A percentile compares a stretch with the other conserved stretches of the same genome.
These are phyloP conservation scores for Euura lappo DNA, from an alignment of 1,140 invertebrate species.

Conservation along the genomic window DNA sequence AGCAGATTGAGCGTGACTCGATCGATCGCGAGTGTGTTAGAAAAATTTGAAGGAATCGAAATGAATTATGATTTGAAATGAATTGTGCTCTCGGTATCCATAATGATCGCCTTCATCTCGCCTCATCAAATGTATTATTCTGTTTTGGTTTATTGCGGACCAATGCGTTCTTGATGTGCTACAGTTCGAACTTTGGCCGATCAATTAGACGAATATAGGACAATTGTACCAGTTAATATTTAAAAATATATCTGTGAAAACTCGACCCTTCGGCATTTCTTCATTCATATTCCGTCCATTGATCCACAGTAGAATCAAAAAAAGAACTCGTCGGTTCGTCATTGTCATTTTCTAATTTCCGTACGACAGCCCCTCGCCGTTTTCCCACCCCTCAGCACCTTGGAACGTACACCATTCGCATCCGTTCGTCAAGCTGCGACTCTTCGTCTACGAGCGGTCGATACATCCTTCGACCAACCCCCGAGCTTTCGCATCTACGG, in stretches of 20 bases:
- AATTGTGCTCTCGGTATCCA: not conserved
- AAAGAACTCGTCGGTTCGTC: too few relatives aligned
- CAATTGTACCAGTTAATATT: not conserved
- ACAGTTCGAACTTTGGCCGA: not conserved
- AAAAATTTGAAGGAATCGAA: not conserved
- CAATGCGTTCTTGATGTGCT: not conserved
- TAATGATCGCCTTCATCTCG: not conserved
- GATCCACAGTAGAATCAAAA: too few relatives aligned
- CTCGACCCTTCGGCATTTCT: not conserved
- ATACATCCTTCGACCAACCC: not conserved
- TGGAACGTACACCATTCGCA: not conserved
- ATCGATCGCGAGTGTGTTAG: too few relatives aligned
- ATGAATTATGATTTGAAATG: not conserved
- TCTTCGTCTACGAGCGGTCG: not conserved
- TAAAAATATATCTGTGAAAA: slow-evolving; percentile 6
- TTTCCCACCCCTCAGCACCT: not conserved
- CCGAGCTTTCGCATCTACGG: not conserved
- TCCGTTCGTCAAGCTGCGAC: not conserved
- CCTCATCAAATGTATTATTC: not conserved
- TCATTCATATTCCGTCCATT: too few relatives aligned
- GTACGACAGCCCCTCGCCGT: not conserved
- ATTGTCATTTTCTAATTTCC: not conserved
- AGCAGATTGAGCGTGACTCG: too few relatives aligned
- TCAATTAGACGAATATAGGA: not conserved
- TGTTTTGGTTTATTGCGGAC: slow-evolving; percentile 2